Base-by-base conservation (phyloP, 2,888 invertebrate genomes). In the Tetragonisca angustula region DNA sequence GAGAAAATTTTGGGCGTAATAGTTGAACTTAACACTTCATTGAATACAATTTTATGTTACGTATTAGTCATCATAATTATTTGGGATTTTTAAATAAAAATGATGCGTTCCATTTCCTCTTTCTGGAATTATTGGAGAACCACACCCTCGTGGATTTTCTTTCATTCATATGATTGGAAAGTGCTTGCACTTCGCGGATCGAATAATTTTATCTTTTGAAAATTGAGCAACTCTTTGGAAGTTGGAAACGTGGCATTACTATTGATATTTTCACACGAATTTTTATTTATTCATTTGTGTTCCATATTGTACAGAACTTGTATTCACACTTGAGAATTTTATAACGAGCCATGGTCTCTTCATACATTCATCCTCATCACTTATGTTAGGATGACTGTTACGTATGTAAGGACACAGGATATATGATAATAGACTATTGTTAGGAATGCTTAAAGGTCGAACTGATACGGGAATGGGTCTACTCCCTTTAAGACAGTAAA, bases 341-440 rank as follows among this genome's bases (percentile, higher is more conserved):
- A 4, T 15, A 32, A 2, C 15, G 21, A 43, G 4, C 4, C 24
- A 67, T 49, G 19, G 0, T 0, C 11, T 11, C 4, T 43, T 49
- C 9, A 32, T 32, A 32, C 0, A 32, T 32, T 4, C 32, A 32
- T 32, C 32, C 32, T 32, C 32, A 32, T 32, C 32, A 3, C 50
- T 4, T 27, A 36, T 3, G 4, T 49, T 27, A 54, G 27, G 13
- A 54, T 70, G 19, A 3, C 15, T 56, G 21, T 52, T 11, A 4
- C 15, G 24, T 6, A 19, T 6, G 15, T 17, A 24, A 27, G 15
- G 3, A 11, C 59, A 59, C 17, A n/a, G 27, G 43, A 68, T 78
- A 81, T 78, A 73, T 27, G 56, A 69, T 69, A 79, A 69, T 64
- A 19, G 17, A 2, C 67, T n/a, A 52, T 68, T n/a, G 43, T 62